Evolutionary conservation across 2,888 invertebrate species (phyloP).

Genomic region (Metopia argyrocephala): DNA sequence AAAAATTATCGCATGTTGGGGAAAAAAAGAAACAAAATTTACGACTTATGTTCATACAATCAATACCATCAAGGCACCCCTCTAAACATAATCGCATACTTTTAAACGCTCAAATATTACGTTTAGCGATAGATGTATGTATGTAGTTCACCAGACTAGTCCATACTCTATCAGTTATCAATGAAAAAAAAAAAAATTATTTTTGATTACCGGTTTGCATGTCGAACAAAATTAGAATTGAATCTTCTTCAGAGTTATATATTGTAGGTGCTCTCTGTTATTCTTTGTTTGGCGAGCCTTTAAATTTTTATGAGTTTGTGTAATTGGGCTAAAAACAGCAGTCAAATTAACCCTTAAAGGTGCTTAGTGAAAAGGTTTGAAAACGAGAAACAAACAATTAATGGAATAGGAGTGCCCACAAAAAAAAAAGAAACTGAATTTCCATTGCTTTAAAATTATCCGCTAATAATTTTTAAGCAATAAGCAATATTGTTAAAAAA

Average conservation of each 20-base stretch:
- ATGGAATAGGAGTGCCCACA: no score
- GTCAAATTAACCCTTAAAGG: constrained; percentile 6
- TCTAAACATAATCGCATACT: constrained; percentile 14
- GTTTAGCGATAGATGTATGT: neutral
- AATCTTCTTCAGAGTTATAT: neutral
- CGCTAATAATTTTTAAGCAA: no score
- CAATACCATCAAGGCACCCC: neutral
- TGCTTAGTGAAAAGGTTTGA: neutral
- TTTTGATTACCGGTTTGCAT: constrained; percentile 35
- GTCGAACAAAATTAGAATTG: constrained; percentile 21
- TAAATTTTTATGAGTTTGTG: constrained; percentile 5
- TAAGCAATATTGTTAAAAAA: no score
- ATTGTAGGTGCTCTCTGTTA: neutral
- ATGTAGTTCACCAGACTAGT: neutral
- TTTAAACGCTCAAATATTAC: neutral
- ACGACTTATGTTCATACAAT: constrained; percentile 9
- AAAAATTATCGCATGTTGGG: constrained; percentile 44
- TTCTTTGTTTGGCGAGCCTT: constrained; percentile 19
- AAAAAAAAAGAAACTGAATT: no score
- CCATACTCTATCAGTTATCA: neutral
- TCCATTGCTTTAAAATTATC: no score
- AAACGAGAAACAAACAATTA: no score
- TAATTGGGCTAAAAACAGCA: neutral
- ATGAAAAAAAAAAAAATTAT: neutral
- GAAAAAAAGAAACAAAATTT: constrained; percentile 8